phyloP scores from a whole-genome alignment of 2,888 invertebrate species.

The Dasysyrphus albostriatus region DNA sequence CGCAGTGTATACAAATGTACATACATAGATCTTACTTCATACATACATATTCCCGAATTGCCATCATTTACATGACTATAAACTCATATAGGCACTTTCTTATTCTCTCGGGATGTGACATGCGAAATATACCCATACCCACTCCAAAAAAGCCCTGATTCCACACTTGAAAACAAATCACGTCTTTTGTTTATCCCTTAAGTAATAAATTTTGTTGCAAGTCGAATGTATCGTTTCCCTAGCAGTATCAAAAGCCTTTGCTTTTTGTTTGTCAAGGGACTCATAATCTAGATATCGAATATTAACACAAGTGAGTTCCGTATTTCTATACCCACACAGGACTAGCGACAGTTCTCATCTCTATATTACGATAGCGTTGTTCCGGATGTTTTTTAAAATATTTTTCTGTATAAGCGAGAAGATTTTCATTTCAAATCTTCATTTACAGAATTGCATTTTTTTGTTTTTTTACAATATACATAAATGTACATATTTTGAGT shows the following conservation, averaged over 20 bases:
- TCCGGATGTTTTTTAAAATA: neutral
- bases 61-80: neutral
- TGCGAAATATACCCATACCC: neutral
- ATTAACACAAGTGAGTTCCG: conserved; percentile 27
- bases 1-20: neutral
- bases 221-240: conserved; percentile 9
- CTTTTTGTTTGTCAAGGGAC: conserved; percentile 8
- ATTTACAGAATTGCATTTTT: neutral
- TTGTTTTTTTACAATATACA: neutral
- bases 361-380: neutral
- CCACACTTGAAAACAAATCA: conserved; percentile 22
- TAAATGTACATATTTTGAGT: neutral
- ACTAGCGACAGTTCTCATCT: neutral
- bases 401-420: neutral
- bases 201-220: conserved; percentile 19
- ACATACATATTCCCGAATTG: neutral
- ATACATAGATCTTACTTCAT: too few relatives aligned
- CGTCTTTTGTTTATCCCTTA: conserved; percentile 27
- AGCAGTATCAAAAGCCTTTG: neutral
- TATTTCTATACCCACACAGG: neutral
- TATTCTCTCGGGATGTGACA: neutral
- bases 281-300: conserved; percentile 22
- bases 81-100: conserved; percentile 1
- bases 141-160: neutral
- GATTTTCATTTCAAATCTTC: neutral